A percentile compares a stretch with the other conserved stretches of the same genome.
Evolutionary conservation across 2,888 invertebrate genomes (phyloP).

Genomic region (Agapostemon virescens): DNA sequence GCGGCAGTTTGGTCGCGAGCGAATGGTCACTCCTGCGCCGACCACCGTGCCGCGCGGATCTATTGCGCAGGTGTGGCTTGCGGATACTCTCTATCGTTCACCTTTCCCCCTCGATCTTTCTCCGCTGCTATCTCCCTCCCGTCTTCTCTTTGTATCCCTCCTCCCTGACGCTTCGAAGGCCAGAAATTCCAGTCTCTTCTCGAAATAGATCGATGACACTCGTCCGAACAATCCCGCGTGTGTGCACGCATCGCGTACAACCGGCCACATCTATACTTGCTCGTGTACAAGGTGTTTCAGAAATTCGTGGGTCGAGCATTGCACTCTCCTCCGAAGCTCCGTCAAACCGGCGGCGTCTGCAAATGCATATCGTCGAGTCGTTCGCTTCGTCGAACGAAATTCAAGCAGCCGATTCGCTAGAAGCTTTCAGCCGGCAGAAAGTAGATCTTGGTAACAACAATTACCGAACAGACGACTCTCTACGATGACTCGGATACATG

Average conservation of each 20-base stretch:
- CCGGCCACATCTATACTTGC: conserved; percentile 23
- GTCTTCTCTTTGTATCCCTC: conserved; percentile 45
- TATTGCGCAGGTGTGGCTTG: conserved; percentile 57
- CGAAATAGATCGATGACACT: conserved; percentile 80
- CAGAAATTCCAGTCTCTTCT: conserved; percentile 79
- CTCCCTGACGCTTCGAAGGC: conserved; percentile 68
- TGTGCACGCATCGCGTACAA: conserved; percentile 52
- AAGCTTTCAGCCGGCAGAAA: neutral
- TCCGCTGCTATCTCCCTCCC: conserved; percentile 29
- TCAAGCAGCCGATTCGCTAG: neutral
- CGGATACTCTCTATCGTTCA: conserved; percentile 32
- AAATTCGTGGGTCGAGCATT: neutral
- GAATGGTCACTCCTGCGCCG: conserved; percentile 65
- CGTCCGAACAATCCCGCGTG: conserved; percentile 73
- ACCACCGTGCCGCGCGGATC: conserved; percentile 63
- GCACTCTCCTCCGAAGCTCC: neutral
- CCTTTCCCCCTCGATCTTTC: conserved; percentile 17
- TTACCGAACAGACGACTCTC: neutral
- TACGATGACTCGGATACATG: neutral
- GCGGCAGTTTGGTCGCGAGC: conserved; percentile 27
- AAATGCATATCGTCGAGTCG: neutral
- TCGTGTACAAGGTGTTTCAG: conserved; percentile 16
- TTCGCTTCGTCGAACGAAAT: neutral
- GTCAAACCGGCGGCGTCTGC: neutral
- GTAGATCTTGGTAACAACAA: neutral